A percentile compares a stretch with the other conserved stretches of the same genome.
phyloP scores from a whole-genome alignment of 2,888 invertebrate species.

The Drosophila affinis region DNA sequence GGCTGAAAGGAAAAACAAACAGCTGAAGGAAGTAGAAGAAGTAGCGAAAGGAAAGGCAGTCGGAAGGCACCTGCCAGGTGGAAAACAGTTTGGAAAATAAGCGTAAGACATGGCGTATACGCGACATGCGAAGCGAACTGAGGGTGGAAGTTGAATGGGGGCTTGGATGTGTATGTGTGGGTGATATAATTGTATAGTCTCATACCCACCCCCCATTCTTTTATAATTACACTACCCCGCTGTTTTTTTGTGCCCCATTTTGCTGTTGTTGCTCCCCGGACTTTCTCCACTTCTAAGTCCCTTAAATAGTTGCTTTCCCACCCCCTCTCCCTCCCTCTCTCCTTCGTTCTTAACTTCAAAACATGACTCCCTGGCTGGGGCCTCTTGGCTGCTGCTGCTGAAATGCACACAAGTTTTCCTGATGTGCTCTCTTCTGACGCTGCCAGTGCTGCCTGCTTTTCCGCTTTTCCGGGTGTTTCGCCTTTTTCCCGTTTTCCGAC shows the following conservation, averaged over 20 bases:
- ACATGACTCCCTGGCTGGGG: constrained; percentile 8
- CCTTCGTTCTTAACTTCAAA: neutral
- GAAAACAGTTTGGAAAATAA: constrained; percentile 2
- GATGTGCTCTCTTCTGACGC: neutral
- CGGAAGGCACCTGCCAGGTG: neutral
- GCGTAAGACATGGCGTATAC: constrained; percentile 49
- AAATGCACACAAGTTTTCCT: constrained; percentile 19
- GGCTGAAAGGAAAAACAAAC: neutral
- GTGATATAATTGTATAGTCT: neutral
- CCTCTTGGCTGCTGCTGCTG: constrained; percentile 1
- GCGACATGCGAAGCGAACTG: constrained; percentile 33
- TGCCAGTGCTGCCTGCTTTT: too few relatives aligned
- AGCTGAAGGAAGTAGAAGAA: neutral
- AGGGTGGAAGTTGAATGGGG: neutral
- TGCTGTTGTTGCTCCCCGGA: neutral
- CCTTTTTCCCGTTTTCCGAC: neutral
- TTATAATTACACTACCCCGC: neutral
- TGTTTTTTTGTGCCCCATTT: neutral
- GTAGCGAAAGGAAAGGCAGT: neutral
- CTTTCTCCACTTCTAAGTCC: neutral
- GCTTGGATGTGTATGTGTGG: neutral
- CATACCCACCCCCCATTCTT: neutral
- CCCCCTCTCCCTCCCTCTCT: too few relatives aligned
- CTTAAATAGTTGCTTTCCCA: neutral
- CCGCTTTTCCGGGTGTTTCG: neutral